Evolutionary conservation across 2,888 invertebrate species (phyloP).

Genomic region (Mycalesis mineus): DNA sequence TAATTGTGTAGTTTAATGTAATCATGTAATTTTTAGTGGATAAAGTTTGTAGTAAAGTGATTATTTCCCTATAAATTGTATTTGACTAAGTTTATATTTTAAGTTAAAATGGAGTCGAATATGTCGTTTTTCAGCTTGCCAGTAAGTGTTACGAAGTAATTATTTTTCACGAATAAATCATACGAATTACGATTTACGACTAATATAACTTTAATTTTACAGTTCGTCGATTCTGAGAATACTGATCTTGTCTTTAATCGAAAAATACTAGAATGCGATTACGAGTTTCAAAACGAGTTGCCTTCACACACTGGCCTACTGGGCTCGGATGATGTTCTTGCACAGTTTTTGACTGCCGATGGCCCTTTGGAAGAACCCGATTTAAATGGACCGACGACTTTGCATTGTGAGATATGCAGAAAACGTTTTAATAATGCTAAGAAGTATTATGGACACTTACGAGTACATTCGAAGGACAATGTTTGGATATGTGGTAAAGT

Average conservation of each 20-base stretch:
- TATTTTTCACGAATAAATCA: neutral
- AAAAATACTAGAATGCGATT: constrained; percentile 46
- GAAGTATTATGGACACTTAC: constrained; percentile 68
- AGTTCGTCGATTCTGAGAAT: constrained; percentile 61
- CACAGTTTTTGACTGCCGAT: constrained; percentile 63
- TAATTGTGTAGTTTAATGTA: too few species aligned
- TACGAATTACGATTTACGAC: neutral
- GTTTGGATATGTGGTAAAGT: constrained; percentile 66
- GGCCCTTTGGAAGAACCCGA: constrained; percentile 68
- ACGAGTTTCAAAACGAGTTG: constrained; percentile 48
- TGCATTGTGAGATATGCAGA: constrained; percentile 68
- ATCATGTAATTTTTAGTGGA: too few species aligned
- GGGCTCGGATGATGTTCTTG: constrained; percentile 59
- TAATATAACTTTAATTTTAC: constrained; percentile 26
- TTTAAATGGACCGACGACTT: constrained; percentile 62
- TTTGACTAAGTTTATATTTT: too few species aligned
- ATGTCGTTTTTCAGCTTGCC: constrained; percentile 63
- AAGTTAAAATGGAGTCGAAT: constrained; percentile 50
- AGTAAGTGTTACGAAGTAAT: constrained; percentile 40
- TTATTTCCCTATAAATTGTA: too few species aligned
- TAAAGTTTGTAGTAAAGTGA: too few species aligned
- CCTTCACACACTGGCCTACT: constrained; percentile 48
- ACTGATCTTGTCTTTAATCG: constrained; percentile 47
- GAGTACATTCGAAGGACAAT: constrained; percentile 68
- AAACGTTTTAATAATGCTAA: constrained; percentile 70